Base-by-base conservation (phyloP, 2,113 vertebrate genomes). In the Ellobius talpinus region DNA sequence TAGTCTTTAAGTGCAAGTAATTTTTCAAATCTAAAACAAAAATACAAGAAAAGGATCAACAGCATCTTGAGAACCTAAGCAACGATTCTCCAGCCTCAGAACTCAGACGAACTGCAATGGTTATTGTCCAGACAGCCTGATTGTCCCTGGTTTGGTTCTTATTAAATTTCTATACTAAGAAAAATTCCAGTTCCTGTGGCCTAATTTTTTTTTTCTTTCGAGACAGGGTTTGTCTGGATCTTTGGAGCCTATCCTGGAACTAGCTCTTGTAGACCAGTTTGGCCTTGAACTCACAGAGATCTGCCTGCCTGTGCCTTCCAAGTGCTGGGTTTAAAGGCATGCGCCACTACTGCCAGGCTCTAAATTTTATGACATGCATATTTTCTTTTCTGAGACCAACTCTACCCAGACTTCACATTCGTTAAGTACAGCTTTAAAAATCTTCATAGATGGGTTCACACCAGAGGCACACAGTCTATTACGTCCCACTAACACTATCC, bases 41-140 rank as follows among this genome's bases (percentile, higher is more conserved):
- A 74, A 72, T 1, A 1, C 36, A 68, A 94, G 85, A 55, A 89
- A 89, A 89, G 68, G 39, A 63, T 26, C 74, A 94, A 72, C 11
- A 90, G 78, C 31, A 55, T 93, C 70, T 55, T 89, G 58, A 13
- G 65, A 61, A 68, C 13, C 39, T 33, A 50, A 74, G 61, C 0
- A 42, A n/a, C 23, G 23, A 72, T 50, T 79, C 73, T 39, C 84
- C 13, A 74, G 39, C 91, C 45, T 94, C 70, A 82, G 88, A 70
- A 65, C 79, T 58, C 50, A 45, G 89, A 0, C 89, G 1, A 63
- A 91, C 26, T 55, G 72, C 96, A 92, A 95, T 0, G 31, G 47
- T 58, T 97, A 98, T 98, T 98, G 98, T 98, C 98, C 96, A 58
- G 72, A 42, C 1, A 76, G 97, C 98, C 98, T 97, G 68, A 96